Base-by-base conservation (phyloP, 2,888 invertebrate genomes). In the Caenorhabditis becei region DNA sequence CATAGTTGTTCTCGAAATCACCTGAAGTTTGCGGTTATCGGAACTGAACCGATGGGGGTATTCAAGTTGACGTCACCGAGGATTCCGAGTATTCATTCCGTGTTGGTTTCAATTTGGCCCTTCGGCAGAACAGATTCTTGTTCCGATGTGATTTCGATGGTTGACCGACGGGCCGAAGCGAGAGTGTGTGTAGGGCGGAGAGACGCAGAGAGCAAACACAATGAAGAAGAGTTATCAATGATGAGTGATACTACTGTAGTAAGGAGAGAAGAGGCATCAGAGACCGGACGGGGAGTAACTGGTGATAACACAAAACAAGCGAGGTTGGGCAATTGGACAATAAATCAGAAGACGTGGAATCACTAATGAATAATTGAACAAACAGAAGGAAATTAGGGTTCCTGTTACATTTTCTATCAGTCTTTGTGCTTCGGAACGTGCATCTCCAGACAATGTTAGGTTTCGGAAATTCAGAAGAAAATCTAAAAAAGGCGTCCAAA, bases 161-260 rank as follows among this genome's bases (percentile, higher is more conserved):
- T n/a, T n/a, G 62, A 71, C 62, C 71, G 63, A 35, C 20, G 35
- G n/a, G 59, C 58, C 26, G 41, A 14, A 51, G 67, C 32, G 65
- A 54, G 10, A 74, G 18, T 35, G 37, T 44, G 49, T 20, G 44
- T 16, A 44, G 20, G 28, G 2, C 8, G 8, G 74, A 65, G 74
- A 58, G 44, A 62, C 28, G 49, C 16, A 47, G 62, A 62, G 66
- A 59, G 51, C 51, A 66, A 74, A 58, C 28, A 58, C 23, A 49
- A 58, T 35, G 44, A 18, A 58, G 35, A 24, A 32, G 35, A 67
- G 47, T 66, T 67, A 67, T 75, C 66, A 75, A 24, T 67, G 59
- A 67, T 62, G 53, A 67, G 58, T 63, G 71, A 82, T 78, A 53
- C 78, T 72, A 61, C 75, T 69, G 69, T 82, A 74, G 35, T 51